Evolutionary conservation across 2,888 invertebrate genomes (phyloP).

Genomic region (Priocnemis perturbator): DNA sequence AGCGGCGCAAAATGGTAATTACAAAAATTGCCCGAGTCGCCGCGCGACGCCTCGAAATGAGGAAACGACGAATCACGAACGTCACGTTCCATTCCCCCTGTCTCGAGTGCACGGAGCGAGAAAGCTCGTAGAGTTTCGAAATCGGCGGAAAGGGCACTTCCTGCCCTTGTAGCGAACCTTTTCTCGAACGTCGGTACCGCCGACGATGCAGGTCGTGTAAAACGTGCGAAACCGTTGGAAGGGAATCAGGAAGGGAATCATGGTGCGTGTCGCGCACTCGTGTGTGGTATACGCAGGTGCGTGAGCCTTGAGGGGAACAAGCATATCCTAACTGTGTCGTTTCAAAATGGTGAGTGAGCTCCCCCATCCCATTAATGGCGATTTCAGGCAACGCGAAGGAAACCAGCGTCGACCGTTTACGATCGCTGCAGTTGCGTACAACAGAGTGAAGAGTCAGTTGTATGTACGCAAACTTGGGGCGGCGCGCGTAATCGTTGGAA

Average conservation of each 20-base stretch:
- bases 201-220: constrained; percentile 3
- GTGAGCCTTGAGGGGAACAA: constrained; percentile 15
- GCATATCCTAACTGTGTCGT: constrained; percentile 12
- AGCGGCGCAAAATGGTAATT: too few species aligned
- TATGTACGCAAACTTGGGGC: too few species aligned
- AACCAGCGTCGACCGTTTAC: too few species aligned
- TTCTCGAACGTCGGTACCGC: too few species aligned
- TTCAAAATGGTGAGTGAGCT: background rate
- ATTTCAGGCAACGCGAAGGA: background rate
- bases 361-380: background rate
- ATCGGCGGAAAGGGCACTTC: constrained; percentile 26
- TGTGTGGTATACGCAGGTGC: constrained; percentile 32
- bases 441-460: background rate
- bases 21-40: too few species aligned
- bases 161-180: constrained; percentile 24
- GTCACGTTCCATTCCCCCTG: constrained; percentile 21
- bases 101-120: constrained; percentile 28
- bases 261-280: constrained; percentile 37
- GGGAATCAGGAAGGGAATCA: constrained; percentile 38
- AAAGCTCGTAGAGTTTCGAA: constrained; percentile 20
- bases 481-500: too few species aligned
- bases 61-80: background rate
- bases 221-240: constrained; percentile 29
- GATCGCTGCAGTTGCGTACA: background rate
- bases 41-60: too few species aligned